Base-by-base conservation (phyloP, 2,888 invertebrate species). In the Dendrolimus houi region DNA sequence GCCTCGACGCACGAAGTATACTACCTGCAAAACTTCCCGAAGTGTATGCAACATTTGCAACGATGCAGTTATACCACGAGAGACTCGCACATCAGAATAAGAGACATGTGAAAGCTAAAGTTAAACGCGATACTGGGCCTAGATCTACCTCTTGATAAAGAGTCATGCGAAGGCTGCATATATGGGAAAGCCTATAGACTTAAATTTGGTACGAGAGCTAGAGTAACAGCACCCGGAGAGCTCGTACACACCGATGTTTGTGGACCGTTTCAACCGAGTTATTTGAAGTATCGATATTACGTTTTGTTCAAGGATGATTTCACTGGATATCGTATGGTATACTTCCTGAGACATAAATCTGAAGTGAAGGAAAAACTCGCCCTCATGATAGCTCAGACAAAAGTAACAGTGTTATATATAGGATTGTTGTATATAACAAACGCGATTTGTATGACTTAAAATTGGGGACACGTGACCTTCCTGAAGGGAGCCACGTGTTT, bases 271-370 rank as follows among this genome's bases (percentile, higher is more conserved):
- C 47, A 47, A 41, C 40, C 41, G 40, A n/a, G 41, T 8, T 41
- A 9, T 13, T 12, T 3, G 7, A 55, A 55, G 7, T 41, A 41
- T n/a, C 12, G 42, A n/a, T 55, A 55, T 7, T 55, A 13, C 42
- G 42, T 55, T n/a, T 42, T 55, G 9, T 55, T 55, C 42, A 55
- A 55, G n/a, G 55, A 55, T 10, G 55, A 55, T 41, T 55, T 9
- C 9, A 13, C 55, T 41, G 9, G 6, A 7, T 55, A 42, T n/a
- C 12, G 55, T 13, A n/a, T 41, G 9, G 42, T 55, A n/a, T 41
- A 55, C 55, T 55, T 55, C 41, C 1, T 55, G 8, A 8, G 55
- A 7, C 6, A 55, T 13, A 55, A 55, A n/a, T 41, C 10, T 42
- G 55, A 55, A 42, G 55, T 41, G 8, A 12, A 40, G 7, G 12